phyloP scores from a whole-genome alignment of 2,797 vertebrate species.

The Falco peregrinus region DNA sequence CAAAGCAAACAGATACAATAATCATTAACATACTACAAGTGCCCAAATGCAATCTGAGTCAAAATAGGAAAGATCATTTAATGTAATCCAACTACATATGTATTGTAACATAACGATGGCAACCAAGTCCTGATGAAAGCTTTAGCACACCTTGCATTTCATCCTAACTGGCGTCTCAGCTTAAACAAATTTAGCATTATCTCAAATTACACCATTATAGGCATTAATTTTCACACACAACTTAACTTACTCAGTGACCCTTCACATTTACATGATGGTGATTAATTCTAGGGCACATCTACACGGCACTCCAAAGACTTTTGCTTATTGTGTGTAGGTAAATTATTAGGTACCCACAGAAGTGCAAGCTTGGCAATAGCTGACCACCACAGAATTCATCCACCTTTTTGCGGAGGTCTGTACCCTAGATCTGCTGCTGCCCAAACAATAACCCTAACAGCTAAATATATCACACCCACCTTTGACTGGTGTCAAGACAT shows the following conservation, averaged over 20 bases:
- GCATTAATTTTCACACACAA: not conserved
- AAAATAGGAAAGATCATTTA: not conserved
- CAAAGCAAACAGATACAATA: conserved; percentile 16
- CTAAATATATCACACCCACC: rapidly evolving
- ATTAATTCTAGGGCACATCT: rapidly evolving
- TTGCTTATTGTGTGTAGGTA: rapidly evolving
- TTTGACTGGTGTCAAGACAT: rapidly evolving
- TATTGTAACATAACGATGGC: not conserved
- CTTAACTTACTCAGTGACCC: not conserved
- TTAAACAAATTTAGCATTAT: not conserved
- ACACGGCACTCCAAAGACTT: not conserved
- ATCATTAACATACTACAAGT: conserved; percentile 9
- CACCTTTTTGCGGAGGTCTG: not conserved
- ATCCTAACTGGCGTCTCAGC: not conserved
- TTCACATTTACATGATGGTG: rapidly evolving
- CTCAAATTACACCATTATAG: not conserved
- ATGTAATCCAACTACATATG: not conserved
- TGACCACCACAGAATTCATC: not conserved
- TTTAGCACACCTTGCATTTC: not conserved
- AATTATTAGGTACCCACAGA: rapidly evolving
- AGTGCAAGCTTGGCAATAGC: rapidly evolving
- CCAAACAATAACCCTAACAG: not conserved
- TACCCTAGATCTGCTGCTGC: not conserved
- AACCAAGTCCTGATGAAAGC: not conserved
- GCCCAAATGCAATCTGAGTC: not conserved